These are phyloP conservation scores for Craseonycteris thonglongyai DNA, from an alignment of 2,113 vertebrate species.

Conservation along the genomic window DNA sequence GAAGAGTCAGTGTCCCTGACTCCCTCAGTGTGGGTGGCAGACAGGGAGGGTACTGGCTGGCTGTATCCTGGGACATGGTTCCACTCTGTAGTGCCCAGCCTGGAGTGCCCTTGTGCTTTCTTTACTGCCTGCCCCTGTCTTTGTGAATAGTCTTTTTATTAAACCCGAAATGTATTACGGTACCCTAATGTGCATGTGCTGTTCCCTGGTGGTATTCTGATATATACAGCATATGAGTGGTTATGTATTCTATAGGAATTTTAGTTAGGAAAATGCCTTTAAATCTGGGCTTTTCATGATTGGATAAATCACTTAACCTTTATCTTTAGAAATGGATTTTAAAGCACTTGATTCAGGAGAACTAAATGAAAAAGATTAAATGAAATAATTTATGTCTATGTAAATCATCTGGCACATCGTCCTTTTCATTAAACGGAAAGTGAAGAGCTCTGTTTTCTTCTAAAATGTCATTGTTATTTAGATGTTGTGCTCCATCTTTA, in stretches of 20 bases:
- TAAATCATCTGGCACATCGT: not conserved
- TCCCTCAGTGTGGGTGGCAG: not conserved
- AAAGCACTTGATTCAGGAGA: not conserved
- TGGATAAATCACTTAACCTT: not conserved
- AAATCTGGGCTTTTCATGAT: not conserved
- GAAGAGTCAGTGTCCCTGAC: not conserved
- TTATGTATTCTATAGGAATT: not conserved
- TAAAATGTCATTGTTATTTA: not conserved
- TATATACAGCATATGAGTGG: not conserved
- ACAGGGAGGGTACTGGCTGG: not conserved
- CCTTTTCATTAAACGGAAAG: not conserved
- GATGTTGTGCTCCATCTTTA: not conserved
- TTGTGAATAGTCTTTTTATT: not conserved
- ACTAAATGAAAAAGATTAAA: not conserved
- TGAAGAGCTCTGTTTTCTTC: not conserved
- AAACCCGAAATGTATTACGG: not conserved
- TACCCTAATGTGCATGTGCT: not conserved
- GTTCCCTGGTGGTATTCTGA: not conserved
- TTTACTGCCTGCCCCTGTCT: not conserved
- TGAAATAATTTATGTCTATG: not conserved
- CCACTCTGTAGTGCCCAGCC: accelerated
- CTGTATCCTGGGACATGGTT: not conserved
- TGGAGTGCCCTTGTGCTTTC: not conserved
- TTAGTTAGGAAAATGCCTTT: not conserved
- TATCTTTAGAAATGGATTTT: conserved; percentile 1